Conservation (phyloP, 2,888 invertebrate species). For the Agrochola lota region DNA sequence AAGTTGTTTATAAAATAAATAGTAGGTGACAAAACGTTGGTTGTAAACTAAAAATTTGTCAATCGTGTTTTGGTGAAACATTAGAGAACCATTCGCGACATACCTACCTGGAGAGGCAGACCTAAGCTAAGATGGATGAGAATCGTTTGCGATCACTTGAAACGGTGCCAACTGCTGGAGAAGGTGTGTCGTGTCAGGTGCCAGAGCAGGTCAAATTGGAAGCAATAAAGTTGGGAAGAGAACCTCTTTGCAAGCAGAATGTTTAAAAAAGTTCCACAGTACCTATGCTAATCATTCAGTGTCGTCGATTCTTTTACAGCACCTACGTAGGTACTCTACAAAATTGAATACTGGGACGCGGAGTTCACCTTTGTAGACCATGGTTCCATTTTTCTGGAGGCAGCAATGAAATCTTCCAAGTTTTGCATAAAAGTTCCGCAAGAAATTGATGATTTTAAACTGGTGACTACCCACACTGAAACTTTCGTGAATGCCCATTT, state of each 20-base stretch:
- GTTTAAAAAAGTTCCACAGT: conserved; percentile 19
- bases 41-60: too few relatives aligned
- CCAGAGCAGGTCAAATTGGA: conserved; percentile 47
- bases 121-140: conserved; percentile 55
- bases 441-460: neutral
- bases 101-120: conserved; percentile 23
- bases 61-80: too few relatives aligned
- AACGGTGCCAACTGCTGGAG: conserved; percentile 46
- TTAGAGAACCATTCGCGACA: neutral
- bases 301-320: neutral
- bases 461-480: neutral
- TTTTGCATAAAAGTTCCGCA: neutral
- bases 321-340: neutral
- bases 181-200: conserved; percentile 46
- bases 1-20: too few relatives aligned
- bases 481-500: neutral
- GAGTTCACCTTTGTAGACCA: neutral
- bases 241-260: conserved; percentile 31
- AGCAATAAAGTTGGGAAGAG: conserved; percentile 32
- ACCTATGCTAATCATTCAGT: conserved; percentile 13
- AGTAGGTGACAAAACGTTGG: too few relatives aligned
- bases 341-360: neutral
- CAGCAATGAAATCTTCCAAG: neutral
- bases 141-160: conserved; percentile 48
- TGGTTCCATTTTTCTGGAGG: neutral